These are phyloP conservation scores for Microctonus brassicae DNA, from an alignment of 2,888 invertebrate genomes.

Conservation along the genomic window DNA sequence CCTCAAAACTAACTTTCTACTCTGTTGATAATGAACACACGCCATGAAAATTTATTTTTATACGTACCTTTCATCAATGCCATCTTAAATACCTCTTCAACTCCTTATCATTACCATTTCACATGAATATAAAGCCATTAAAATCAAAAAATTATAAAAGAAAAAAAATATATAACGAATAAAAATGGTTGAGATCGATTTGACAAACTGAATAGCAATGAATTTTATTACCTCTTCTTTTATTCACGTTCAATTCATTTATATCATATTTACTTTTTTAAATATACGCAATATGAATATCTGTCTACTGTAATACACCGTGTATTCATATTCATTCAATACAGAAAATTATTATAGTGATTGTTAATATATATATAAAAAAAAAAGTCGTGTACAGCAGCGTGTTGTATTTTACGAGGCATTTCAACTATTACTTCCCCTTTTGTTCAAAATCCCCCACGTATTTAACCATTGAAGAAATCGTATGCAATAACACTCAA, in stretches of 20 bases:
- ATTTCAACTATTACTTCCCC: slow-evolving; percentile 6
- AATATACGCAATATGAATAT: slow-evolving; percentile 37
- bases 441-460: slow-evolving; percentile 16
- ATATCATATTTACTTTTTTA: slow-evolving; percentile 33
- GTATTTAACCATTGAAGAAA: neutral
- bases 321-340: slow-evolving; percentile 38
- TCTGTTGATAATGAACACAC: too few species aligned
- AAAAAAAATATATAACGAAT: neutral
- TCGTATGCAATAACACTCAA: neutral
- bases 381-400: slow-evolving; percentile 49
- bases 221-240: slow-evolving; percentile 35
- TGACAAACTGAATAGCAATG: slow-evolving; percentile 37
- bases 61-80: too few species aligned
- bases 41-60: too few species aligned
- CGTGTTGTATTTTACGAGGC: slow-evolving; percentile 26
- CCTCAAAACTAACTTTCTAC: too few species aligned
- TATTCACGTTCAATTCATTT: neutral
- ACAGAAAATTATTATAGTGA: slow-evolving; percentile 44
- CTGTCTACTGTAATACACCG: slow-evolving; percentile 31
- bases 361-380: slow-evolving; percentile 40
- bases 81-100: too few species aligned
- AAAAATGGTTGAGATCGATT: slow-evolving; percentile 34
- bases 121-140: too few species aligned
- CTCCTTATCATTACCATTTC: too few species aligned
- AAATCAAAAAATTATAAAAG: neutral